Evolutionary conservation across 2,113 vertebrate species (phyloP).

Genomic region (Crotalus viridis): DNA sequence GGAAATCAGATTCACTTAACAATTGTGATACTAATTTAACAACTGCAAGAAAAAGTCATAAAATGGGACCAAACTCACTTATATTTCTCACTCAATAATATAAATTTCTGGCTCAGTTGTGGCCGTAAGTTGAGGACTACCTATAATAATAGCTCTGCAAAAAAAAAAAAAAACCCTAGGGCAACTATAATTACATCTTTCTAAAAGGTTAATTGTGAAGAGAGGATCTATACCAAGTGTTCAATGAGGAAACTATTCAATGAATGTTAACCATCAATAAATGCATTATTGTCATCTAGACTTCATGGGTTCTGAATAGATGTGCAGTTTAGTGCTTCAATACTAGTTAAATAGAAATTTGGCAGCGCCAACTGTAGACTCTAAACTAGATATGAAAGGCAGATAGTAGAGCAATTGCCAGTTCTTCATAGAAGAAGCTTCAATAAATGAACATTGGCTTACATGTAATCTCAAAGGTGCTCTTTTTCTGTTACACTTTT

Average conservation of each 20-base stretch:
- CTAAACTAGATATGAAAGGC: not conserved
- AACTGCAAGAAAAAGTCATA: no score
- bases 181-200: not conserved
- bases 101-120: no score
- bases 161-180: not conserved
- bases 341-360: not conserved
- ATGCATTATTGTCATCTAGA: not conserved
- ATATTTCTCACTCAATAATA: no score
- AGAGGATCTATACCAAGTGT: not conserved
- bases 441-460: not conserved
- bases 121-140: no score
- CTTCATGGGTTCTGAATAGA: not conserved
- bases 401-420: not conserved
- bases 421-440: not conserved
- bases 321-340: not conserved
- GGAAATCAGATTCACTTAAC: no score
- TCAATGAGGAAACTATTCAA: not conserved
- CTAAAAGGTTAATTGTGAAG: not conserved
- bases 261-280: not conserved
- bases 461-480: not conserved
- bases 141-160: no score
- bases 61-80: no score
- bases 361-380: not conserved
- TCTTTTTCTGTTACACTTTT: not conserved
- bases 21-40: no score